phyloP scores from a whole-genome alignment of 2,113 vertebrate species.

The Loxodonta africana region DNA sequence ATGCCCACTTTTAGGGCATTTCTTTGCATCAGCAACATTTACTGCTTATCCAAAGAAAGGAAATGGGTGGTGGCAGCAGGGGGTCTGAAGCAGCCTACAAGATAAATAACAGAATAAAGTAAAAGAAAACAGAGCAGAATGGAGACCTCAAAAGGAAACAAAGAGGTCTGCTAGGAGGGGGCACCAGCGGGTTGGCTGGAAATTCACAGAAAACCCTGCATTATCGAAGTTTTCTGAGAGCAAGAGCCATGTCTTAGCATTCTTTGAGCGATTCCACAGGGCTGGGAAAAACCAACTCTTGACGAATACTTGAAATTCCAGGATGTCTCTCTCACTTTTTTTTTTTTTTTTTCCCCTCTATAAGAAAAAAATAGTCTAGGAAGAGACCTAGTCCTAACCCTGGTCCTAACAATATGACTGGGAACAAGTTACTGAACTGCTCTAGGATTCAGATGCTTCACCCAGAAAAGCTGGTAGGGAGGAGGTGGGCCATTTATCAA shows the following conservation, averaged over 20 bases:
- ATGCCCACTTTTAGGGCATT: neutral
- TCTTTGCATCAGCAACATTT: conserved; percentile 36
- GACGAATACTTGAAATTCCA: conserved; percentile 64
- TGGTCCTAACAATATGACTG: neutral
- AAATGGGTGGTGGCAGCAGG: neutral
- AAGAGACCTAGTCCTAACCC: neutral
- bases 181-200: neutral
- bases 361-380: neutral
- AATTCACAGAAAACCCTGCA: neutral
- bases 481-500: neutral
- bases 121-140: neutral
- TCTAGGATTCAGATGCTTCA: neutral
- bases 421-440: neutral
- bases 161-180: neutral
- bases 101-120: conserved; percentile 34
- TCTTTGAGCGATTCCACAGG: neutral
- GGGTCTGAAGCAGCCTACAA: neutral
- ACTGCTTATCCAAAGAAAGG: conserved; percentile 51
- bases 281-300: neutral
- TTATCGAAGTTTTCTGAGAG: conserved; percentile 59
- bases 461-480: neutral
- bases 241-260: neutral
- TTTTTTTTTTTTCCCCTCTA: neutral
- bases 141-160: neutral
- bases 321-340: neutral